phyloP scores from a whole-genome alignment of 53 echinoderm and acorn worm genomes.

The Mesocentrotus franciscanus region DNA sequence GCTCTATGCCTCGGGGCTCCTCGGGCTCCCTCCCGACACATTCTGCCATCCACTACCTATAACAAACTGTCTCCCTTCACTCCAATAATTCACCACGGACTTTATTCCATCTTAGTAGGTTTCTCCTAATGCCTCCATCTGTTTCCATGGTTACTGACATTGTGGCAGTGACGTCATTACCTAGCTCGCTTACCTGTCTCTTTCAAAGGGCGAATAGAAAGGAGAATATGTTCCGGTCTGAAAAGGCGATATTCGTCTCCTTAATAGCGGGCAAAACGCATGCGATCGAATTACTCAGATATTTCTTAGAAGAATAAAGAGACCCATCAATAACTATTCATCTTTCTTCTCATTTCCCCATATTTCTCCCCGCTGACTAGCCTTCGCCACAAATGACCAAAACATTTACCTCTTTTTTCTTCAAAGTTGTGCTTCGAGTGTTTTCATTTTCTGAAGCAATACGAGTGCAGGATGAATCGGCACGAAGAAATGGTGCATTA shows the following conservation, averaged over 20 bases:
- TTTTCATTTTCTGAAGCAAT: not conserved
- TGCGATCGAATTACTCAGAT: not conserved
- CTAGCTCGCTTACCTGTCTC: conserved; percentile 4
- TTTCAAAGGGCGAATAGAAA: not conserved
- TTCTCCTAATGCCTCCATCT: conserved; percentile 56
- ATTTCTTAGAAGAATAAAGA: not conserved
- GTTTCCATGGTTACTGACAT: conserved; percentile 56
- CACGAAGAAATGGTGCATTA: not conserved
- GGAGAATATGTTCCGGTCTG: not conserved
- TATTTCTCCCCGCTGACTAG: not conserved
- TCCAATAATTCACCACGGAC: conserved; percentile 43
- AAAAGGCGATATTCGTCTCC: not conserved
- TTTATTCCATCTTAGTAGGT: conserved; percentile 37
- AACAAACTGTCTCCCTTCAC: conserved; percentile 23
- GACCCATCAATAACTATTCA: conserved; percentile 4
- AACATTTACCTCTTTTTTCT: not conserved
- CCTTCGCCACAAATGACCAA: too few species aligned
- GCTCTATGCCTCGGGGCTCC: conserved; percentile 34
- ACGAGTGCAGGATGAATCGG: not conserved
- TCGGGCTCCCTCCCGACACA: conserved; percentile 44
- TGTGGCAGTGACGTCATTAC: conserved; percentile 54
- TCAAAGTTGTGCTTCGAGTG: not conserved
- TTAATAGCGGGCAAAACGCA: not conserved
- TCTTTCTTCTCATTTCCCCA: not conserved
- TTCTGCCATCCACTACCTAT: not conserved